Base-by-base conservation (phyloP, 1,140 invertebrate genomes). In the Micrasema minimum region DNA sequence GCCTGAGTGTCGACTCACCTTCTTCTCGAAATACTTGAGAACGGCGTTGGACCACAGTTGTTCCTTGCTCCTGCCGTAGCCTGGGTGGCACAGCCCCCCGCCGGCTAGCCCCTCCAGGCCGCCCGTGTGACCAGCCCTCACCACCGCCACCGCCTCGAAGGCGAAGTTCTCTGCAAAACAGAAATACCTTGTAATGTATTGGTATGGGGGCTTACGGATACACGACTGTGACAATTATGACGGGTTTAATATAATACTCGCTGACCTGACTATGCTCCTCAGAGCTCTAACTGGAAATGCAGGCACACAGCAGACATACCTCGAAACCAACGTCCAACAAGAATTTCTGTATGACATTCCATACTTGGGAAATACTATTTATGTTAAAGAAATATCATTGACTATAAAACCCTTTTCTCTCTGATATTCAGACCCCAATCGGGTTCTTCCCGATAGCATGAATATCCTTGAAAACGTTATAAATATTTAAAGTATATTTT, bases 61-160 rank as follows among this genome's bases (percentile, higher is more conserved):
- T 2, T 85, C 80, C 50, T 69, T 75, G 2, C 85, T 79, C 12
- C 81, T 78, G 18, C 85, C 81, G 18, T 88, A 85, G 0, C 89
- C 89, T 4, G 89, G 89, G 78, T 90, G 89, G 71, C 89, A 90
- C 72, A 87, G 87, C n/a, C 81, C 84, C 2, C 79, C 81, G 1
- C 83, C 82, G 64, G 79, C 80, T 0, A 89, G 78, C 16, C 79
- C 79, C 9, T 77, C 78, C 1, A 88, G 74, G 0, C 81, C 84
- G 57, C 75, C 79, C 0, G 66, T 77, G 69, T 82, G 76, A 16
- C 57, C 81, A 38, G 71, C 75, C 10, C 78, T 80, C 0, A 88
- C 85, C n/a, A 90, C 78, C 0, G 85, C 87, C 6, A 88, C 88
- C 0, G 86, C 81, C 79, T 89, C 80, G 70, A 87, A 89, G 14